A percentile compares a stretch with the other conserved stretches of the same genome.
These are phyloP conservation scores for Raja brachyura DNA, from an alignment of 2,113 vertebrate species.

Conservation along the genomic window DNA sequence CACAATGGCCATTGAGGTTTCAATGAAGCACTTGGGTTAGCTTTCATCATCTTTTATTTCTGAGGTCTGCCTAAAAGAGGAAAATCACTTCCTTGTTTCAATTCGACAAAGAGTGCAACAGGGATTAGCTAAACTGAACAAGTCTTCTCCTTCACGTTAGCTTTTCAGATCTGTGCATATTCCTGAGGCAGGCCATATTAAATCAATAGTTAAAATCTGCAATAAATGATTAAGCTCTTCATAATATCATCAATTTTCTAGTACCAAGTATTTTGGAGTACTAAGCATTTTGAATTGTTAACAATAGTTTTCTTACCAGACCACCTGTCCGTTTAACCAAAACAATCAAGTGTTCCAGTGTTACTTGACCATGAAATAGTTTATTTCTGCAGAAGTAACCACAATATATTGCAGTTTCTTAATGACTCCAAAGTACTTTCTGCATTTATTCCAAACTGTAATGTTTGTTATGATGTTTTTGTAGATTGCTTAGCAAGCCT, in stretches of 20 bases:
- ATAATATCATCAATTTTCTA: background rate
- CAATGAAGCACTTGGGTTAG: background rate
- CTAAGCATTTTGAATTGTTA: background rate
- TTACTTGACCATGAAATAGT: background rate
- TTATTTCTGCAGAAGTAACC: background rate
- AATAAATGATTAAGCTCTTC: background rate
- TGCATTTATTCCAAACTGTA: background rate
- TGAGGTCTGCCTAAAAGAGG: background rate
- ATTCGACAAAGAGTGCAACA: background rate
- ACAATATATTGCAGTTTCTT: background rate
- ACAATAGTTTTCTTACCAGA: background rate
- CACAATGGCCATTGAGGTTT: background rate
- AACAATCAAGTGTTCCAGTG: background rate
- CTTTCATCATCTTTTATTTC: background rate
- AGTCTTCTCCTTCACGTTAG: background rate
- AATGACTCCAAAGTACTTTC: background rate
- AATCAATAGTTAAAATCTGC: background rate
- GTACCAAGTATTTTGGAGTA: background rate
- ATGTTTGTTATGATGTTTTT: background rate
- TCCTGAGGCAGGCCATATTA: background rate
- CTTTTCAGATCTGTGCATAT: background rate
- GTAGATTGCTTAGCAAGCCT: background rate
- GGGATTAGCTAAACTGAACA: background rate
- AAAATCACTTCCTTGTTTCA: background rate
- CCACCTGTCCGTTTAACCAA: background rate